A percentile compares a stretch with the other conserved stretches of the same genome.
Evolutionary conservation across 2,888 invertebrate species (phyloP).

Genomic region (Griposia aprilina): DNA sequence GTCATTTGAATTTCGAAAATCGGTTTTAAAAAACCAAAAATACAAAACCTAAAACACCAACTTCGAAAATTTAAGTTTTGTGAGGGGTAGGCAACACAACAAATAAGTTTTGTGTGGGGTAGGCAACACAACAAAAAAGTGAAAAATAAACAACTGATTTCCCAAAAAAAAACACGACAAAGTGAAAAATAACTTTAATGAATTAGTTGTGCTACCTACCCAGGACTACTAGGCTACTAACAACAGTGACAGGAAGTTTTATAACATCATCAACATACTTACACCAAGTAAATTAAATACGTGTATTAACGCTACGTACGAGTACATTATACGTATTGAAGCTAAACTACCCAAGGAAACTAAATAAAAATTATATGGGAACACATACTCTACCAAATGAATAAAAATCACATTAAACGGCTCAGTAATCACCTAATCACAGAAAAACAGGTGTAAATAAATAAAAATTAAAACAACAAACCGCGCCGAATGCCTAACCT

Average conservation of each 20-base stretch:
- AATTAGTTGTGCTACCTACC: too few species aligned
- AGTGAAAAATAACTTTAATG: too few species aligned
- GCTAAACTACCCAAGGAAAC: neutral
- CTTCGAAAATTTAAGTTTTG: neutral
- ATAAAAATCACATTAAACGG: neutral
- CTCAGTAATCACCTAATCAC: neutral
- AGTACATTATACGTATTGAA: neutral
- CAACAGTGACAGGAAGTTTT: neutral
- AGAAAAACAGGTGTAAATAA: neutral
- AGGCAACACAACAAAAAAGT: too few species aligned
- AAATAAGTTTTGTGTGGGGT: too few species aligned
- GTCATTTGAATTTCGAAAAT: neutral
- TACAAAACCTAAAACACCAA: neutral
- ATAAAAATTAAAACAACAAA: neutral
- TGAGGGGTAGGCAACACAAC: too few species aligned
- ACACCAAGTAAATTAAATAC: neutral
- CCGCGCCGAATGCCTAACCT: neutral
- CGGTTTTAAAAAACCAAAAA: neutral
- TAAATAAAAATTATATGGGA: neutral
- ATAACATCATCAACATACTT: neutral
- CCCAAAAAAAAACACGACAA: too few species aligned
- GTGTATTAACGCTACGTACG: neutral
- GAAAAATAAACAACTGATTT: too few species aligned
- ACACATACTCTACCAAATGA: neutral
- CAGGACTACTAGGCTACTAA: too few species aligned